A percentile compares a stretch with the other conserved stretches of the same genome.
Evolutionary conservation across 30 jellyfish, hydroid and myxozoan species (phyloP).

Genomic region (Aurelia sp.): DNA sequence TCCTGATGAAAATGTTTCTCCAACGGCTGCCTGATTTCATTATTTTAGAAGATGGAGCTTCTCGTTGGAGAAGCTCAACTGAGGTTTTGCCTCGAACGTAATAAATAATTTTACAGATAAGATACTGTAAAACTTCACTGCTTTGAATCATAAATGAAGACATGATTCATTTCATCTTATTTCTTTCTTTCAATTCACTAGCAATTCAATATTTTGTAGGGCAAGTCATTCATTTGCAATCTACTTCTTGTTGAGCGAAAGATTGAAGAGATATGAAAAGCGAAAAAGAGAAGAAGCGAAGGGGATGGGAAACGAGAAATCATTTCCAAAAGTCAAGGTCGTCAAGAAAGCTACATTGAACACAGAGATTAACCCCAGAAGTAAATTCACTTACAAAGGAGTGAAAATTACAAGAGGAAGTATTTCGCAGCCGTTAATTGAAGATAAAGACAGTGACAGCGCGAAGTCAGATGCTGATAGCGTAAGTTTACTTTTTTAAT

Average conservation of each 20-base stretch:
- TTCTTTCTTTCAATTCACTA: no score
- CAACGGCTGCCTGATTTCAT: no score
- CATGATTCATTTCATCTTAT: no score
- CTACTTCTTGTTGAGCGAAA: conserved; percentile 66
- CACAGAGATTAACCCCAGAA: conserved; percentile 41
- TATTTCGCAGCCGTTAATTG: conserved; percentile 34
- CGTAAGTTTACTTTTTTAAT: conserved; percentile 27
- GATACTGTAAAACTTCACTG: no score
- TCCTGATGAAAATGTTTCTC: no score
- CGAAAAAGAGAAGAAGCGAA: conserved; percentile 22
- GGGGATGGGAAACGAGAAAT: neutral
- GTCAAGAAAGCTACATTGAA: conserved; percentile 64
- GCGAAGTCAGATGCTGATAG: conserved; percentile 31
- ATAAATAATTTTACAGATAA: no score
- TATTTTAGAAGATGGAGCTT: no score
- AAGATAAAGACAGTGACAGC: conserved; percentile 12
- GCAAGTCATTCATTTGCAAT: conserved; percentile 86
- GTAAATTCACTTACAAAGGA: conserved; percentile 69
- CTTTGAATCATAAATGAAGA: no score
- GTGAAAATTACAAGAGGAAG: conserved; percentile 24
- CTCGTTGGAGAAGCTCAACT: no score
- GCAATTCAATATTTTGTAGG: neutral
- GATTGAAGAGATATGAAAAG: conserved; percentile 62
- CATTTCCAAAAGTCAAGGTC: conserved; percentile 68
- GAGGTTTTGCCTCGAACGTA: no score